phyloP scores from a whole-genome alignment of 1,140 invertebrate genomes.

The Pseudomyrmex gracilis region DNA sequence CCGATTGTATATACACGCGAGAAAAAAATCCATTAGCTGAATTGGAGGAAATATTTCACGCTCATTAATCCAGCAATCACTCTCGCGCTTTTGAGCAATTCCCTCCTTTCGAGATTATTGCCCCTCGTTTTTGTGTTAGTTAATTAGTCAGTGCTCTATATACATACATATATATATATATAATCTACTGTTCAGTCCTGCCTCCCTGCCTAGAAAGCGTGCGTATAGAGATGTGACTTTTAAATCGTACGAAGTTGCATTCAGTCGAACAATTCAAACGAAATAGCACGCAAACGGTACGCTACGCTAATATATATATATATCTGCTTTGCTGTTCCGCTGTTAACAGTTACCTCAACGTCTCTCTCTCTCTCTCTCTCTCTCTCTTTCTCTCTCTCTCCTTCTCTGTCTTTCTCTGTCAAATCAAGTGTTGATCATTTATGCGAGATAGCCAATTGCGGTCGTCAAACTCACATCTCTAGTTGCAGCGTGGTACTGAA shows the following conservation, averaged over 20 bases:
- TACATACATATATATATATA: constrained; percentile 23
- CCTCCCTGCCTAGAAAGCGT: constrained; percentile 20
- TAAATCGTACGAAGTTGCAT: neutral
- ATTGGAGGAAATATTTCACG: neutral
- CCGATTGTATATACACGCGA: constrained; percentile 43
- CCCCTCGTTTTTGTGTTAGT: constrained; percentile 27
- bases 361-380: neutral
- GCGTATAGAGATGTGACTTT: constrained; percentile 73
- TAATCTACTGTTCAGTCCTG: constrained; percentile 45
- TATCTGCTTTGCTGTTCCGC: no score
- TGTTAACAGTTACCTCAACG: neutral
- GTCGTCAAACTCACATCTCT: constrained; percentile 73
- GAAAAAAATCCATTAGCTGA: neutral
- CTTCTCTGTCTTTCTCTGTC: no score
- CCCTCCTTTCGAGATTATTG: neutral
- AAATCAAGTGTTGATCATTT: no score
- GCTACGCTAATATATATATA: neutral
- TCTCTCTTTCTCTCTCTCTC: no score
- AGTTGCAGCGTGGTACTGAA: constrained; percentile 80
- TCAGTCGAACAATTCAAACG: constrained; percentile 7
- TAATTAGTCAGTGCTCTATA: constrained; percentile 18
- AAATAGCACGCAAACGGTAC: constrained; percentile 17
- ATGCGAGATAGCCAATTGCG: constrained; percentile 10
- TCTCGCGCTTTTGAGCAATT: constrained; percentile 32
- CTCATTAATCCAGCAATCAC: neutral